Evolutionary conservation across 1,140 invertebrate species (phyloP).

Genomic region (Eubasilissa regina): DNA sequence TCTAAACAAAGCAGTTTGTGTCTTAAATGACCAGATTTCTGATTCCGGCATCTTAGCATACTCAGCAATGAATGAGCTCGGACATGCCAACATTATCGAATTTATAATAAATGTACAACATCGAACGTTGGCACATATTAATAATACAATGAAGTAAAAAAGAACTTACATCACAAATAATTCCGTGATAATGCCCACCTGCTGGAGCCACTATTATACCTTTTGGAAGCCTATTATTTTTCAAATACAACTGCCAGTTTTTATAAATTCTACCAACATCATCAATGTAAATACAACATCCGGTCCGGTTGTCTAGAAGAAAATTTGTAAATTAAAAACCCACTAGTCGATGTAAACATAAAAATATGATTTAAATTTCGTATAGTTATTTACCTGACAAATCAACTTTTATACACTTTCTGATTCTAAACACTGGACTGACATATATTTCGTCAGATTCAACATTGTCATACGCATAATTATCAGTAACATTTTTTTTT

Average conservation of each 20-base stretch:
- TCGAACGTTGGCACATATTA: too few relatives aligned
- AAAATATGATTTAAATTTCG: constrained; percentile 21
- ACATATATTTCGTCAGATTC: not conserved
- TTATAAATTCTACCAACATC: constrained; percentile 50
- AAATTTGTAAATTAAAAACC: constrained; percentile 8
- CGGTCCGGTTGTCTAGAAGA: constrained; percentile 16
- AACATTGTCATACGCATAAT: constrained; percentile 7
- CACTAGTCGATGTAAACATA: not conserved
- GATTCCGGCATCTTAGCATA: too few relatives aligned
- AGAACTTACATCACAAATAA: constrained; percentile 24
- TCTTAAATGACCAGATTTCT: too few relatives aligned
- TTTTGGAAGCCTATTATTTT: constrained; percentile 50
- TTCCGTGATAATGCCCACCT: constrained; percentile 46
- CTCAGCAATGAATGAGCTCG: too few relatives aligned
- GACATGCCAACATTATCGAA: too few relatives aligned
- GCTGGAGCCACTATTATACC: constrained; percentile 49
- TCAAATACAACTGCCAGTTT: constrained; percentile 46
- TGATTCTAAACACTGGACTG: constrained; percentile 52
- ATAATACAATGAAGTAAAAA: not conserved
- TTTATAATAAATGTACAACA: too few relatives aligned
- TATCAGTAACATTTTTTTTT: constrained; percentile 5
- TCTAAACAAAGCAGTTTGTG: too few relatives aligned
- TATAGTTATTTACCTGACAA: constrained; percentile 19
- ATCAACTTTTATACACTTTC: constrained; percentile 52
- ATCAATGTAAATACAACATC: constrained; percentile 52